A percentile compares a stretch with the other conserved stretches of the same genome.
Conservation (phyloP, 2,888 invertebrate genomes). For the Acronicta aceris region DNA sequence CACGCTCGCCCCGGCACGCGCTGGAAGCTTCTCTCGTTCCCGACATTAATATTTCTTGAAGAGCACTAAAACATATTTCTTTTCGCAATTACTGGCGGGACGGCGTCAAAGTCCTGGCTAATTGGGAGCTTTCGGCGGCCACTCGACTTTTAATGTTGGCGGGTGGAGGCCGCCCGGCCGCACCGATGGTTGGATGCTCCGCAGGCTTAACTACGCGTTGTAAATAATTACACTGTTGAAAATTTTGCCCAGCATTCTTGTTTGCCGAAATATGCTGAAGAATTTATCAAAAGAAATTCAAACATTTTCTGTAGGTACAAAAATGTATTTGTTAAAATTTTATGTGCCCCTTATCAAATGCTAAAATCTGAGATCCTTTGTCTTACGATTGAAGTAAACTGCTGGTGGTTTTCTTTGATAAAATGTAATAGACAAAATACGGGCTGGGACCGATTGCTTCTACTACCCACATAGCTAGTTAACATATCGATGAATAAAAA, state of each 20-base stretch:
- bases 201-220: conserved; percentile 65
- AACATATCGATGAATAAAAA: conserved; percentile 31
- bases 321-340: conserved; percentile 24
- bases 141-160: conserved; percentile 81
- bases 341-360: conserved; percentile 5
- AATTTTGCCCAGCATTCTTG: conserved; percentile 64
- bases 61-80: conserved; percentile 81
- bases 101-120: conserved; percentile 83
- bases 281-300: conserved; percentile 59
- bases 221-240: conserved; percentile 72
- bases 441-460: background rate
- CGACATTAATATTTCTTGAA: conserved; percentile 75
- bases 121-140: conserved; percentile 84
- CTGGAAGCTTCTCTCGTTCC: conserved; percentile 56
- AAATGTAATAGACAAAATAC: background rate
- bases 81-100: conserved; percentile 79
- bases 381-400: conserved; percentile 2
- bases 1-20: conserved; percentile 27
- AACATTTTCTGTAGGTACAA: conserved; percentile 37
- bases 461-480: conserved; percentile 17
- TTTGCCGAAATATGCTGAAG: conserved; percentile 67
- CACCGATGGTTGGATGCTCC: conserved; percentile 56
- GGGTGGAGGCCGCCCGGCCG: conserved; percentile 60
- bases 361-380: conserved; percentile 8
- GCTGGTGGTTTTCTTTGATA: background rate